phyloP scores from a whole-genome alignment of 2,113 vertebrate genomes.

The Nipponia nippon region DNA sequence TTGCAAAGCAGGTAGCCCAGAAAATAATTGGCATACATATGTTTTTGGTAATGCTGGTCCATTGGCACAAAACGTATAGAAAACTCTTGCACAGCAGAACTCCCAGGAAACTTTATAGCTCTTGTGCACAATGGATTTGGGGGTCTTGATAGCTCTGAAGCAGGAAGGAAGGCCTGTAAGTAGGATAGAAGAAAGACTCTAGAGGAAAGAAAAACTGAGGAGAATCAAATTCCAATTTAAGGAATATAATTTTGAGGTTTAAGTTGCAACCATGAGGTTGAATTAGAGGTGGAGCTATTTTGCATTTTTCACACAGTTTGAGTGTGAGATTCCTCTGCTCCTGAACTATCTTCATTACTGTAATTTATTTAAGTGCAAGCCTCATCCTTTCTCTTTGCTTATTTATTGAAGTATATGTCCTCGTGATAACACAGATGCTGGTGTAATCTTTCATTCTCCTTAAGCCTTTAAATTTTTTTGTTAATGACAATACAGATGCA shows the following conservation, averaged over 20 bases:
- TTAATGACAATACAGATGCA: neutral
- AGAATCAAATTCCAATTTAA: neutral
- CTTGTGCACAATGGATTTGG: neutral
- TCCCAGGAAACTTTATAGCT: neutral
- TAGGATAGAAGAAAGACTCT: neutral
- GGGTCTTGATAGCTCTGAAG: neutral
- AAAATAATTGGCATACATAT: neutral
- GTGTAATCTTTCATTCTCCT: neutral
- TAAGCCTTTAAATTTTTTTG: neutral
- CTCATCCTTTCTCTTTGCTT: neutral
- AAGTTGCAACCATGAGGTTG: neutral
- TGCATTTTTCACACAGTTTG: neutral
- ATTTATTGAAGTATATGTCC: neutral
- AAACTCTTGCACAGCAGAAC: neutral
- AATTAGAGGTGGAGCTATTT: neutral
- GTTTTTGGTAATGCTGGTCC: neutral
- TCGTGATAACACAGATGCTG: neutral
- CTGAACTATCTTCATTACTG: neutral
- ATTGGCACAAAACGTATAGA: neutral
- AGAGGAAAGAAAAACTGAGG: neutral
- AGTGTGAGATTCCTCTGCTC: neutral
- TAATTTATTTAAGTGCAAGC: neutral
- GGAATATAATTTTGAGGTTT: neutral
- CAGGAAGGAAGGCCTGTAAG: neutral
- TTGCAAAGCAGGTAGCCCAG: neutral